These are phyloP conservation scores for Theretra japonica DNA, from an alignment of 2,888 invertebrate genomes.

Conservation along the genomic window DNA sequence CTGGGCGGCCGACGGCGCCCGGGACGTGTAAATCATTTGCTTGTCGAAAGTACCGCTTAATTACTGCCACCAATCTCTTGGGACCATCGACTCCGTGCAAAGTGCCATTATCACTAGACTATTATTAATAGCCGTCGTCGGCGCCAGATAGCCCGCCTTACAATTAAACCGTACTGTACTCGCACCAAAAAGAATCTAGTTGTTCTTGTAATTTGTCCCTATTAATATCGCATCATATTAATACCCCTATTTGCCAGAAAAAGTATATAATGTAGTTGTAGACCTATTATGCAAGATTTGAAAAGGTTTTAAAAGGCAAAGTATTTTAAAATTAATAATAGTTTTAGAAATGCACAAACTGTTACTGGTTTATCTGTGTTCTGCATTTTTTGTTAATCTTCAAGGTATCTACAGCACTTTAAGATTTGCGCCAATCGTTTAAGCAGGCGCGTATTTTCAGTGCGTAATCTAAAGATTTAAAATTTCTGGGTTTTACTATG, in stretches of 20 bases:
- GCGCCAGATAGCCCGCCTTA: constrained; percentile 8
- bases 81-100: constrained; percentile 43
- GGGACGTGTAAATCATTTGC: constrained; percentile 50
- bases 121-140: constrained; percentile 47
- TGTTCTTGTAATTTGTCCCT: background rate
- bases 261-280: no score
- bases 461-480: background rate
- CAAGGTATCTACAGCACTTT: no score
- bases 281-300: no score
- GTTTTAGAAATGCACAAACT: no score
- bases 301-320: no score
- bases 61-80: constrained; percentile 50
- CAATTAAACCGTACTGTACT: background rate
- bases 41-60: constrained; percentile 54
- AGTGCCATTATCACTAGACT: constrained; percentile 55
- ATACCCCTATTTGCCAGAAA: no score
- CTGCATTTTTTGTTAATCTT: no score
- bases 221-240: background rate
- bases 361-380: no score
- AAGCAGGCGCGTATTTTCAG: background rate
- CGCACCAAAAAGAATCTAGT: background rate
- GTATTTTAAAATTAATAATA: no score
- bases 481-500: no score
- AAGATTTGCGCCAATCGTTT: background rate
- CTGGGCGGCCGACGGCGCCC: constrained; percentile 53